Conservation (phyloP, 2,797 vertebrate species). For the Rhinella marina region DNA sequence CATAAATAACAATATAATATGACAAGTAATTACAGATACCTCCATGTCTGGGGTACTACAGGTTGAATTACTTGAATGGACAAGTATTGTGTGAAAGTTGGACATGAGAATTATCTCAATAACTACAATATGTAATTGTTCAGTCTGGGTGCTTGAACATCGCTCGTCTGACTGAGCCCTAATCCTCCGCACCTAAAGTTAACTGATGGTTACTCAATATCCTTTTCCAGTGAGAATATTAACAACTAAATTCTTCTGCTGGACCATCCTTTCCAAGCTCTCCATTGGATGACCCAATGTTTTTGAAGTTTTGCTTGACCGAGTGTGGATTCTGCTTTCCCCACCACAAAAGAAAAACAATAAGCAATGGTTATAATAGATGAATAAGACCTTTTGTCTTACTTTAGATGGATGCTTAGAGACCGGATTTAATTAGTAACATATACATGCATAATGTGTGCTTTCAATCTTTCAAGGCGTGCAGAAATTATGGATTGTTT, state of each 20-base stretch:
- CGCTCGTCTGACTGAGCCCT: too few relatives aligned
- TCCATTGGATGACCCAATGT: background rate
- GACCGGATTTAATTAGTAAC: slow-evolving; percentile 45
- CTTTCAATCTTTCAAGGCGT: slow-evolving; percentile 49
- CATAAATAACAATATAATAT: too few relatives aligned
- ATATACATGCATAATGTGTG: slow-evolving; percentile 41
- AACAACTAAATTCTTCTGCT: background rate
- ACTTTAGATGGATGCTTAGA: slow-evolving; percentile 33
- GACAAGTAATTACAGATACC: too few relatives aligned
- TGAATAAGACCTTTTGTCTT: slow-evolving; percentile 27
- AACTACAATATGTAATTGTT: too few relatives aligned
- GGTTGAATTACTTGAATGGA: too few relatives aligned
- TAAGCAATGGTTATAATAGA: slow-evolving; percentile 22
- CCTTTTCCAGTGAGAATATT: background rate
- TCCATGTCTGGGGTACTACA: too few relatives aligned
- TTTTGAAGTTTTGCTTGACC: background rate
- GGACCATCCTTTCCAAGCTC: background rate
- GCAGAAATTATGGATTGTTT: slow-evolving; percentile 54
- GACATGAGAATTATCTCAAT: too few relatives aligned
- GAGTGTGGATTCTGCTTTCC: background rate
- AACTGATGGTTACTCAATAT: too few relatives aligned
- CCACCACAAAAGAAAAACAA: slow-evolving; percentile 2
- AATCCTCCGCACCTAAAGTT: too few relatives aligned
- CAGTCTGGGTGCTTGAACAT: too few relatives aligned
- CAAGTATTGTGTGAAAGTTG: too few relatives aligned